Base-by-base conservation (phyloP, 2,888 invertebrate species). In the Athalia cordata region DNA sequence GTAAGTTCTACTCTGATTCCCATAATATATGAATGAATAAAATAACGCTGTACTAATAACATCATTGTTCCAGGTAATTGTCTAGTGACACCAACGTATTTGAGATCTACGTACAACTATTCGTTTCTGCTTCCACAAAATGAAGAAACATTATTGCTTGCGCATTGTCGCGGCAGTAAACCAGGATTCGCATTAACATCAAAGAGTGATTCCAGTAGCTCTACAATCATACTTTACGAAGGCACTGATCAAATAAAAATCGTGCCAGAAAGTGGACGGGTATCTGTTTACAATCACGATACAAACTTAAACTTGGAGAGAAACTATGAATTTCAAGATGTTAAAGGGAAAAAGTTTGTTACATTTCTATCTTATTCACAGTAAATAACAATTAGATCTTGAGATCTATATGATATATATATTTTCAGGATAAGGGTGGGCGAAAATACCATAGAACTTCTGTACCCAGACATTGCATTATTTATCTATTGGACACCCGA, bases 401-500 rank as follows among this genome's bases (percentile, higher is more conserved):
- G 5, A 47, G 43, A 29, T 29, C 29, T 29, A 29, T 29, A 29
- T 29, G 29, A 29, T 29, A 2, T 29, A 29, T 29, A 29, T 29
- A 29, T 29, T 64, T 82, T 86, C 81, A 88, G 88, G 81, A 80
- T 88, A 64, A 83, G 87, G 80, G 77, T 85, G 80, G 85, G 86
- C 74, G 81, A 81, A 13, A 82, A 82, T 57, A 82, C 85, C 43
- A 83, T 87, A 57, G 87, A 89, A 80, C 72, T 89, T 66, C 80
- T 88, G 64, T 80, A 87, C 74, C 83, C 86, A n/a, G 86, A 88
- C 78, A 84, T 84, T 75, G 80, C 88, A 66, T 81, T 89, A 61
- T 89, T 86, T 45, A 80, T 88, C 78, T 89, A 89, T 66, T 89
- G 88, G 85, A 89, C 88, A 4, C 84, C 86, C 78, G 85, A 88